Evolutionary conservation across 2,113 vertebrate genomes (phyloP).

Genomic region (Dolichallabes microphthalmus): DNA sequence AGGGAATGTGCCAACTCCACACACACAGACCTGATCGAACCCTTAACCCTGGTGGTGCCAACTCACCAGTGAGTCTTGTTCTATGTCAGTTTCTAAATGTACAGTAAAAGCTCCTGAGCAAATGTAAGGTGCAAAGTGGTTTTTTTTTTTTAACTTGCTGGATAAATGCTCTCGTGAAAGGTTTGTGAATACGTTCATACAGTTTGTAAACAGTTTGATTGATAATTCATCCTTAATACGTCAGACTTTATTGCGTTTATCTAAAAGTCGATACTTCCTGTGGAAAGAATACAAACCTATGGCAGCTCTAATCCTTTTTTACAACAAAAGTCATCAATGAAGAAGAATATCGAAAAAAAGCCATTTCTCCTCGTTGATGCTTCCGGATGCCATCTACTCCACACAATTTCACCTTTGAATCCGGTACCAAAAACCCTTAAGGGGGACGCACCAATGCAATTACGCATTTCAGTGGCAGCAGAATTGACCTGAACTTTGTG

Average conservation of each 20-base stretch:
- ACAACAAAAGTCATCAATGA: not conserved
- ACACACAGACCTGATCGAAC: too few species aligned
- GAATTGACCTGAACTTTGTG: conserved; percentile 22
- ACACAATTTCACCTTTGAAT: conserved; percentile 41
- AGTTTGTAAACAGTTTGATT: not conserved
- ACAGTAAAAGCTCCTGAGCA: too few species aligned
- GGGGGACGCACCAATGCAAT: conserved; percentile 14
- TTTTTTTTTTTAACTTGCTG: too few species aligned
- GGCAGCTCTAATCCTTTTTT: not conserved
- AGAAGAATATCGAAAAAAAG: not conserved
- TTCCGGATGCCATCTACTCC: conserved; percentile 14
- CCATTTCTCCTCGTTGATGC: not conserved
- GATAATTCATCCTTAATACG: not conserved
- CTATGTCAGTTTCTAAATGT: too few species aligned
- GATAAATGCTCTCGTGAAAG: not conserved
- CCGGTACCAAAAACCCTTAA: not conserved
- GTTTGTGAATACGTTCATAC: not conserved
- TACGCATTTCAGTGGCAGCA: conserved; percentile 8
- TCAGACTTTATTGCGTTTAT: not conserved
- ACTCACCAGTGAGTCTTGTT: too few species aligned
- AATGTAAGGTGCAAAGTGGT: too few species aligned
- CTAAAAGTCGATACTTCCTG: not conserved
- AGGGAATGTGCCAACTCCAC: too few species aligned
- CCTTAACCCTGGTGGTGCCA: too few species aligned
- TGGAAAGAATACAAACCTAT: not conserved